Conservation (phyloP, 2,113 vertebrate species). For the Procapra przewalskii region DNA sequence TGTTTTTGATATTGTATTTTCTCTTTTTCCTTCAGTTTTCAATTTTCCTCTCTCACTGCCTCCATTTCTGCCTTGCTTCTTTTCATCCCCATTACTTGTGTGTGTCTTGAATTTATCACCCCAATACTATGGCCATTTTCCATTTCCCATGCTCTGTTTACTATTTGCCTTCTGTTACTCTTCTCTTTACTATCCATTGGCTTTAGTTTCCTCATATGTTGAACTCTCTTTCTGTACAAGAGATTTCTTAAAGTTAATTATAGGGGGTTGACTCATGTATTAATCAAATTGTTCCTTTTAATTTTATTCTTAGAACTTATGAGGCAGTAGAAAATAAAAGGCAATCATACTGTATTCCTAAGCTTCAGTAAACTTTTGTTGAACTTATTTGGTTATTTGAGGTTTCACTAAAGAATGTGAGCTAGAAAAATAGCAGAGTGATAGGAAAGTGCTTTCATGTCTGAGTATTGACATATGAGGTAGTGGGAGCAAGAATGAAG, state of each 20-base stretch:
- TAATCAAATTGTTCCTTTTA: background rate
- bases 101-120: background rate
- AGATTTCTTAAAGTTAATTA: background rate
- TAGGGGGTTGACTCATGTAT: background rate
- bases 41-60: background rate
- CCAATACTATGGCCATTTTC: background rate
- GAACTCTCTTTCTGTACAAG: background rate
- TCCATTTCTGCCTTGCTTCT: background rate
- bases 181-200: background rate
- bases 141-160: background rate
- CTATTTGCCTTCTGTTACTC: background rate
- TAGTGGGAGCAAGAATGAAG: background rate
- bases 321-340: background rate
- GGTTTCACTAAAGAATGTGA: constrained; percentile 27
- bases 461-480: background rate
- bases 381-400: constrained; percentile 39
- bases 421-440: background rate
- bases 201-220: background rate
- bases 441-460: background rate
- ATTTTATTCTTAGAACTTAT: background rate
- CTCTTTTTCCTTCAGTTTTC: background rate
- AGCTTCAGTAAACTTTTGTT: background rate
- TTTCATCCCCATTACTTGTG: background rate
- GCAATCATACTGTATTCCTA: background rate
- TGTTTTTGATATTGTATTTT: background rate